These are phyloP conservation scores for Irena cyanogastra DNA, from an alignment of 2,113 vertebrate genomes.

Conservation along the genomic window DNA sequence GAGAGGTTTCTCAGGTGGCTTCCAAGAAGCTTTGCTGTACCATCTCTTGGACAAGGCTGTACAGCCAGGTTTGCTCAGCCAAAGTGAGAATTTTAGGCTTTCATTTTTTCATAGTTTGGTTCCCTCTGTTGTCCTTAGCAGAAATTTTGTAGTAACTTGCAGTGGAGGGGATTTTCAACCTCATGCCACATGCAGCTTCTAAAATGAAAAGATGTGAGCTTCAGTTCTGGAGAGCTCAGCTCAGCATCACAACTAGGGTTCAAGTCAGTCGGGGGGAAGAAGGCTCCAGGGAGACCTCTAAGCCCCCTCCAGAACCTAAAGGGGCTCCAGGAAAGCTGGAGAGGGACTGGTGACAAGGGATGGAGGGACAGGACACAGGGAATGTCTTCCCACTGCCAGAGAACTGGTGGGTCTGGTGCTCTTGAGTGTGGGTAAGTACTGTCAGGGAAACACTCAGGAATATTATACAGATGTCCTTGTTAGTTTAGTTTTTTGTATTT, in stretches of 20 bases:
- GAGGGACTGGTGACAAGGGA: too few species aligned
- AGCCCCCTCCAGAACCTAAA: background rate
- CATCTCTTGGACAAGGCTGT: background rate
- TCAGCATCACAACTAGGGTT: background rate
- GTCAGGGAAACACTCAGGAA: background rate
- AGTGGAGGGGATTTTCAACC: background rate
- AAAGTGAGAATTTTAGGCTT: fast-evolving
- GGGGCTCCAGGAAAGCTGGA: background rate
- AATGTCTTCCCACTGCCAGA: background rate
- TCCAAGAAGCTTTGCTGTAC: background rate
- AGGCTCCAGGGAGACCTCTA: too few species aligned
- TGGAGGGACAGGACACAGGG: background rate
- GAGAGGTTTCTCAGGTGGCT: background rate
- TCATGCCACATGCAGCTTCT: fast-evolving
- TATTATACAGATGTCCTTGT: background rate
- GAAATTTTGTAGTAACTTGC: background rate
- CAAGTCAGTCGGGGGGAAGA: background rate
- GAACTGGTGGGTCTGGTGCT: background rate
- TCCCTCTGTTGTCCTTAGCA: background rate
- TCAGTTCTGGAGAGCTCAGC: background rate
- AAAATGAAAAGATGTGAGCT: background rate
- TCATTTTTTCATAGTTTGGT: background rate
- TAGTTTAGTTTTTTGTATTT: background rate
- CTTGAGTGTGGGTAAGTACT: background rate
- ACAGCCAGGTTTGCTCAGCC: background rate